These are phyloP conservation scores for Eilema griseolum DNA, from an alignment of 2,888 invertebrate genomes.

Conservation along the genomic window DNA sequence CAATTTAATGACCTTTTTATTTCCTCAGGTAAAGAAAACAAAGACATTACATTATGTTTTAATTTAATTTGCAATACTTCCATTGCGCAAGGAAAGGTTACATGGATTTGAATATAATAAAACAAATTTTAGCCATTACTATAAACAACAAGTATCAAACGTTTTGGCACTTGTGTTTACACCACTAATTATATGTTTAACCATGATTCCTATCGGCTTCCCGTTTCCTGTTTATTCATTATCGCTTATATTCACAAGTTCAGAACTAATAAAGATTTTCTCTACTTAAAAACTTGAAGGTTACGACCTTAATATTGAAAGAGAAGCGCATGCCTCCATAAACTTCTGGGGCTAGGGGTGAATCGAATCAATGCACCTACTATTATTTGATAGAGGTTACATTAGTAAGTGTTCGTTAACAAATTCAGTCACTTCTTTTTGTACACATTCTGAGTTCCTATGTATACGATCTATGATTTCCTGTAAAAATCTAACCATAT, in stretches of 20 bases:
- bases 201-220: neutral
- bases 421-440: too few species aligned
- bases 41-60: neutral
- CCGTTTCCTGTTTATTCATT: constrained; percentile 4
- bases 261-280: neutral
- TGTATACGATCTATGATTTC: too few species aligned
- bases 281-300: neutral
- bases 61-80: neutral
- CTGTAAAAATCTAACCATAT: too few species aligned
- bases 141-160: neutral
- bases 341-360: neutral
- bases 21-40: neutral
- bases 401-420: too few species aligned
- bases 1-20: constrained; percentile 4
- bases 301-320: constrained; percentile 40
- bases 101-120: neutral
- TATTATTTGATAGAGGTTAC: too few species aligned
- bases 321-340: neutral
- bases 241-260: neutral
- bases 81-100: neutral
- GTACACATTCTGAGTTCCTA: too few species aligned
- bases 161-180: neutral
- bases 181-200: neutral
- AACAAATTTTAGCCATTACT: neutral
- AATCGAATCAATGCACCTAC: neutral